phyloP scores from a whole-genome alignment of 2,113 vertebrate genomes.

The Laticauda colubrina region DNA sequence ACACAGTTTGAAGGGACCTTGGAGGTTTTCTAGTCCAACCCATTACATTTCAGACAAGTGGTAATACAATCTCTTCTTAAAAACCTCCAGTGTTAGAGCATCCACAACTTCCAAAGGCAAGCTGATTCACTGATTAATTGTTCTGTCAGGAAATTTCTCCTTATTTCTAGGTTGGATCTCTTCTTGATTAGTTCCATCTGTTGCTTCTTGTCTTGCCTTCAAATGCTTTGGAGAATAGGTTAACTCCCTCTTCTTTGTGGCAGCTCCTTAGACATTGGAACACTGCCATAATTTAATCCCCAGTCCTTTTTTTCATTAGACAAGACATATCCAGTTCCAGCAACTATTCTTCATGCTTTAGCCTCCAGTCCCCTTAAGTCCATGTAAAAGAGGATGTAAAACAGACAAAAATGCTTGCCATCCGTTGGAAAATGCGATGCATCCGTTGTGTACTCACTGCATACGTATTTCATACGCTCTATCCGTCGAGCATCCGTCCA shows the following conservation, averaged over 20 bases:
- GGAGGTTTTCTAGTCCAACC: not conserved
- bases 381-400: too few relatives aligned
- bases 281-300: not conserved
- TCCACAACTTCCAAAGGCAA: not conserved
- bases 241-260: not conserved
- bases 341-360: not conserved
- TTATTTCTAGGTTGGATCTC: not conserved
- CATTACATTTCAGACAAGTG: not conserved
- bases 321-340: not conserved
- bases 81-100: not conserved
- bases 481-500: too few relatives aligned
- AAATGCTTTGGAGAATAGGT: not conserved
- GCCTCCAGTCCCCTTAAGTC: not conserved
- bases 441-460: too few relatives aligned
- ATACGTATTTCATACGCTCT: too few relatives aligned
- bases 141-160: not conserved
- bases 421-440: too few relatives aligned
- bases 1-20: not conserved
- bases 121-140: not conserved
- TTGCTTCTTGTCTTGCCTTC: not conserved
- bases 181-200: not conserved
- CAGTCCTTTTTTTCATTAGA: not conserved
- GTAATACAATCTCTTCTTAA: not conserved
- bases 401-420: too few relatives aligned
- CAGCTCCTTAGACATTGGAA: not conserved